Evolutionary conservation across 1,140 invertebrate species (phyloP), one percentile per base, ranked within the genome.

Genomic region (Cherax quadricarinatus): DNA sequence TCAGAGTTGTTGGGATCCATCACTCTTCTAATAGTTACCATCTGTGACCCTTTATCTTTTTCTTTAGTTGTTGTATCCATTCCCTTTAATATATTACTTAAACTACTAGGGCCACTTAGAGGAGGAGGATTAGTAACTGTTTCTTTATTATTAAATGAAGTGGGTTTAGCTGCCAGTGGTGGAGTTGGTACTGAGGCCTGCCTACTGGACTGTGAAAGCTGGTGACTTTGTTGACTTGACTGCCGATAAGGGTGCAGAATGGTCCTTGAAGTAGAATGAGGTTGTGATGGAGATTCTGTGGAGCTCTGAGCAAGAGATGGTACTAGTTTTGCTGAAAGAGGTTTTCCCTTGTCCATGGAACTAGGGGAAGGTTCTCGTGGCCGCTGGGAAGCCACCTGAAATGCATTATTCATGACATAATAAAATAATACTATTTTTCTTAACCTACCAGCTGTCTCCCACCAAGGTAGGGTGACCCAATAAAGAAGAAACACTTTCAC

Each of bases 11-110:
- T 96, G 9, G 96, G 96, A 92, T 97, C 96, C 95, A 96, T 96
- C 0, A 97, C 96, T 48, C 97, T 95, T 84, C 97, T 96, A 93
- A 97, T 97, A 3, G 97, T 97, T 6, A 97, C 97, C 94, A 97
- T 97, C 88, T 97, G 96, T 57, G 96, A 96, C 6, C 95, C 94
- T 81, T 94, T 95, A 90, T 94, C 92, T n/a, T 91, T 90, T 75
- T 70, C 86, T 70, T 88, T 84, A 41, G 82, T 79, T 12, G 85
- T 66, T 7, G 91, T 91, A 18, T 93, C 93, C 90, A 93, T 92
- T 24, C 90, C 93, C 66, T 93, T 92, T 12, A 93, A 78, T 51
- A 93, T 88, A 62, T 83, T 89, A 75, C 91, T 93, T 24, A 93
- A 79, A 30, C 93, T 91, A 41, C 87, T 88, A 24, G 62, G 57